Conservation (phyloP, 2,113 vertebrate species). For the Dicerorhinus sumatrensis region DNA sequence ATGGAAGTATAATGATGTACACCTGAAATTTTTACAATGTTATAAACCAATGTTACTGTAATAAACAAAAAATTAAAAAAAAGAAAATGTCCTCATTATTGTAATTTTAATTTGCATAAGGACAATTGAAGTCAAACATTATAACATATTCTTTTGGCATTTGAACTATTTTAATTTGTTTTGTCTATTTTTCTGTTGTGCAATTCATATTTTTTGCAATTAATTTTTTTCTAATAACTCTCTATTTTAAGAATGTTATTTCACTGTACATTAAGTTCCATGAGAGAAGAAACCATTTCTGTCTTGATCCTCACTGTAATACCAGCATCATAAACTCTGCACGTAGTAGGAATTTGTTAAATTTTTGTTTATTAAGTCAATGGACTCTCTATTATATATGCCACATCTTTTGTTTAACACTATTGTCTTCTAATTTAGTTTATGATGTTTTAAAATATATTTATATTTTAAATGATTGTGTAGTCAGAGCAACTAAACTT, state of each 20-base stretch:
- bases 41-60: no score
- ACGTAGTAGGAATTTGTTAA: no score
- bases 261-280: background rate
- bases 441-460: no score
- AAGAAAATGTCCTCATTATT: background rate
- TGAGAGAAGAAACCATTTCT: background rate
- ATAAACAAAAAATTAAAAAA: no score
- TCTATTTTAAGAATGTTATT: background rate
- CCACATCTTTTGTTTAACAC: no score
- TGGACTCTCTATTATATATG: no score
- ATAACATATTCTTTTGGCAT: background rate
- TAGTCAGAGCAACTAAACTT: no score
- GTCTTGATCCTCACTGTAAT: background rate
- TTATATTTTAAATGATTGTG: no score
- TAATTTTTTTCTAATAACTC: background rate
- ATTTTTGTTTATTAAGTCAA: no score
- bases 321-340: background rate
- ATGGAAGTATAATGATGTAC: no score
- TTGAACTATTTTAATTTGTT: background rate
- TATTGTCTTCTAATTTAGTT: no score
- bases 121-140: background rate
- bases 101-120: rapidly evolving
- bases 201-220: background rate
- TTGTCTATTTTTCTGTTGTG: background rate
- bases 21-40: no score